These are phyloP conservation scores for Squalus acanthias DNA, from an alignment of 2,797 vertebrate species.

Conservation along the genomic window DNA sequence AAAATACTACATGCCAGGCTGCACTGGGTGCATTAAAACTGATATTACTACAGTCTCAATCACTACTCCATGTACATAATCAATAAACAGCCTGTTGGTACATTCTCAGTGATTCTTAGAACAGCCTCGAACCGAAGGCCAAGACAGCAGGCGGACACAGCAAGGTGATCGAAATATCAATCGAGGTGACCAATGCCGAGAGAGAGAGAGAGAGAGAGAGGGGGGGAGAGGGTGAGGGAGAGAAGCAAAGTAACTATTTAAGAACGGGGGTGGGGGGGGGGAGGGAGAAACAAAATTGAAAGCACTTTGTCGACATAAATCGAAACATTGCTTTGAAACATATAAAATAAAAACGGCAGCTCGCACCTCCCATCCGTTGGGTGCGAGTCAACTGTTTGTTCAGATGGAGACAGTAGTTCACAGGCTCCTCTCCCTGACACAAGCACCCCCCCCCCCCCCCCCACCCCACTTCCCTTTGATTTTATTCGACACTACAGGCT, in stretches of 20 bases:
- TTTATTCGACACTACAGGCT: background rate
- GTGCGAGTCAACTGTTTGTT: background rate
- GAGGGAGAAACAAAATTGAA: background rate
- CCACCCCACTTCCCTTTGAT: background rate
- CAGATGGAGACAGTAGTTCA: background rate
- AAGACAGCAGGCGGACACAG: background rate
- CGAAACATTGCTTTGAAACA: background rate
- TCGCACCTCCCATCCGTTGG: background rate
- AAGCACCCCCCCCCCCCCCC: background rate
- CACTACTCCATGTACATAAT: background rate
- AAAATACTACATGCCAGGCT: background rate
- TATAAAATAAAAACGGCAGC: background rate
- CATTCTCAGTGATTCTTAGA: background rate
- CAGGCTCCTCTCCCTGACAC: background rate
- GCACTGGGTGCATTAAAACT: background rate
- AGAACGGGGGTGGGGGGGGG: background rate
- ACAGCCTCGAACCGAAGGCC: background rate
- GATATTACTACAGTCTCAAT: background rate
- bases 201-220: background rate
- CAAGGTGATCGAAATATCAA: background rate
- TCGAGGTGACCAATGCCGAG: background rate
- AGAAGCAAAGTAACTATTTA: background rate
- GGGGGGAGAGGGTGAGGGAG: background rate
- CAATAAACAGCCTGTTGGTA: background rate
- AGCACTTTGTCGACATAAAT: background rate